Base-by-base conservation (phyloP, 2,113 vertebrate genomes). In the Ciconia maguari region DNA sequence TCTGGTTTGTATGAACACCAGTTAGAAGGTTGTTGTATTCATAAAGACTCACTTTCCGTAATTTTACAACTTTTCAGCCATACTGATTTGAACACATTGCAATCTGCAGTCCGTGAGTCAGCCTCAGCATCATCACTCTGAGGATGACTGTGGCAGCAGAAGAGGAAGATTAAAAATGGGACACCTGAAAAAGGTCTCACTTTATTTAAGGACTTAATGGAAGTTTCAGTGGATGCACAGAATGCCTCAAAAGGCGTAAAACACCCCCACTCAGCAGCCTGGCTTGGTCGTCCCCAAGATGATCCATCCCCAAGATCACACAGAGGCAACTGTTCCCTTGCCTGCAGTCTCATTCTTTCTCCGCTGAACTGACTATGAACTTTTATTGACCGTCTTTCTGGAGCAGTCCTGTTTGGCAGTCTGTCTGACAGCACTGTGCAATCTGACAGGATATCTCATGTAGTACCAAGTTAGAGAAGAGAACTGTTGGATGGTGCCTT, bases 331-430 rank as follows among this genome's bases (percentile, higher is more conserved):
- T 1, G 15, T 11, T 83, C 20, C 34, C 30, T 62, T 54, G 29
- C 15, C 51, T 61, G 32, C 34, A 30, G 42, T 41, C 62, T 71
- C n/a, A 34, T 79, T 87, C 54, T 69, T 60, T 61, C 22, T 9
- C 48, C 1, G 0, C 34, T 41, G 11, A 80, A 27, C 51, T 24
- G n/a, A 66, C 19, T 11, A 32, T 1, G 3, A 8, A 36, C 52
- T 66, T 77, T 16, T 36, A n/a, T 29, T 51, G 48, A 27, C 32
- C 11, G 3, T 14, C 58, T 51, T 75, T n/a, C 57, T 34, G 44
- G 62, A 65, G 57, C 18, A 12, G 34, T 30, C 13, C 42, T 34
- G 14, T 34, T 30, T 19, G 46, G 36, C 55, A 16, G 25, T 36
- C 58, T 49, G 54, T 32, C 32, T 36, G 51, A 24, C 44, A 32